phyloP scores from a whole-genome alignment of 2,888 invertebrate genomes.

The Megamerina dolium region DNA sequence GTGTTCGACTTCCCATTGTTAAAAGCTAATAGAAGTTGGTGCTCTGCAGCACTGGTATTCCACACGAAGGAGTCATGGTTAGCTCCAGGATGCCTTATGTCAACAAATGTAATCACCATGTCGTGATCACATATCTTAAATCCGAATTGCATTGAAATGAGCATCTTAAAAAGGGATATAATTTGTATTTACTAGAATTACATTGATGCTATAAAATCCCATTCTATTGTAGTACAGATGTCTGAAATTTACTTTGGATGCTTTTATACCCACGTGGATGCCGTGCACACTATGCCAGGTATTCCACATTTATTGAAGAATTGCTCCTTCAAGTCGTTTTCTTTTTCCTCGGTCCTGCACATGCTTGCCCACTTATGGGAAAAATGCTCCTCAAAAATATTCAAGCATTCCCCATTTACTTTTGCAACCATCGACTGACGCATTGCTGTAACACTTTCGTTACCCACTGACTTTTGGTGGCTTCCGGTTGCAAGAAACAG shows the following conservation, averaged over 20 bases:
- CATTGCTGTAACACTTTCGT: too few species aligned
- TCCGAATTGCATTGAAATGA: too few species aligned
- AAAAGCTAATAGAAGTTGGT: not conserved
- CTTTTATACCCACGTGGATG: not conserved
- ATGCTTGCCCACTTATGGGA: too few species aligned
- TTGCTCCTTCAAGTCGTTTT: not conserved
- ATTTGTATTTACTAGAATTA: not conserved
- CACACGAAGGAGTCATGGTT: conserved; percentile 1
- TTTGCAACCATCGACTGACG: not conserved
- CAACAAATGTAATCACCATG: not conserved
- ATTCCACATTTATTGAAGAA: too few species aligned
- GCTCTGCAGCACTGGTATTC: not conserved
- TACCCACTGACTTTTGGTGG: too few species aligned
- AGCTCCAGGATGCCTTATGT: not conserved
- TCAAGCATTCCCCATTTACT: too few species aligned
- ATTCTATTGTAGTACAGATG: not conserved
- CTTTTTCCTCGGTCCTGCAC: not conserved
- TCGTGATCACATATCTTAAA: not conserved
- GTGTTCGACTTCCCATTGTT: not conserved
- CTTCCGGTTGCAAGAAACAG: not conserved
- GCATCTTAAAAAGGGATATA: too few species aligned
- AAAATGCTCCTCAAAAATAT: not conserved
- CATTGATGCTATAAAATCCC: conserved; percentile 2
- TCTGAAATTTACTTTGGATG: not conserved
- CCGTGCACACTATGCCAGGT: not conserved